phyloP scores from a whole-genome alignment of 2,113 vertebrate species.

The Octodon degus region DNA sequence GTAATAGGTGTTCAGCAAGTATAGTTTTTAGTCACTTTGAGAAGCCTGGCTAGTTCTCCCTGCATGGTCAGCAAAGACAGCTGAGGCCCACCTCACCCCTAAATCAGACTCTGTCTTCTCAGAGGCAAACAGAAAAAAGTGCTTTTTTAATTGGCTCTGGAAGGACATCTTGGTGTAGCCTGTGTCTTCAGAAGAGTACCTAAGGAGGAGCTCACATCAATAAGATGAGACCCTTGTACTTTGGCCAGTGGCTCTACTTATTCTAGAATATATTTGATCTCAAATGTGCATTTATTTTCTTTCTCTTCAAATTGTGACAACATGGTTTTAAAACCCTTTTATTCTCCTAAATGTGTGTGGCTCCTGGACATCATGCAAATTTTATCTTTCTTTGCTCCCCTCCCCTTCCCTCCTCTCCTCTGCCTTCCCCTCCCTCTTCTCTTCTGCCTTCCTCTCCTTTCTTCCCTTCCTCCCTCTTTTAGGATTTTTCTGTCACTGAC shows the following conservation, averaged over 20 bases:
- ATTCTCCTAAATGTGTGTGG: background rate
- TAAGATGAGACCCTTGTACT: accelerated
- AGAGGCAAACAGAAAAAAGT: background rate
- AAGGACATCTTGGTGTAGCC: background rate
- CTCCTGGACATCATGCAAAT: background rate
- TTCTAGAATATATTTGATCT: background rate
- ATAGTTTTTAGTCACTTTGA: background rate
- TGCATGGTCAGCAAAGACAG: background rate
- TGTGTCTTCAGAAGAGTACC: background rate
- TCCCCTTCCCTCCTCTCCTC: too few species aligned
- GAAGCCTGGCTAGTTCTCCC: background rate
- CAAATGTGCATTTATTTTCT: slow-evolving; percentile 5
- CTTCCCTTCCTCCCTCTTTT: background rate
- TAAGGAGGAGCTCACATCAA: too few species aligned
- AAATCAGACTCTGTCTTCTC: background rate
- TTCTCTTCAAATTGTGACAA: background rate
- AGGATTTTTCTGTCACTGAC: slow-evolving; percentile 65
- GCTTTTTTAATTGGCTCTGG: background rate
- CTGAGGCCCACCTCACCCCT: background rate
- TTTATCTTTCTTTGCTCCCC: too few species aligned
- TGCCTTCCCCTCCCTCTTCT: background rate
- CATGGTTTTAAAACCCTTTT: slow-evolving; percentile 10
- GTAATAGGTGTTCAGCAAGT: background rate
- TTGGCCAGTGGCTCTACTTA: background rate
- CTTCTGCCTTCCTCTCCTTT: too few species aligned